A percentile compares a stretch with the other conserved stretches of the same genome.
phyloP scores from a whole-genome alignment of 2,797 vertebrate species.

The Oreochromis mossambicus region DNA sequence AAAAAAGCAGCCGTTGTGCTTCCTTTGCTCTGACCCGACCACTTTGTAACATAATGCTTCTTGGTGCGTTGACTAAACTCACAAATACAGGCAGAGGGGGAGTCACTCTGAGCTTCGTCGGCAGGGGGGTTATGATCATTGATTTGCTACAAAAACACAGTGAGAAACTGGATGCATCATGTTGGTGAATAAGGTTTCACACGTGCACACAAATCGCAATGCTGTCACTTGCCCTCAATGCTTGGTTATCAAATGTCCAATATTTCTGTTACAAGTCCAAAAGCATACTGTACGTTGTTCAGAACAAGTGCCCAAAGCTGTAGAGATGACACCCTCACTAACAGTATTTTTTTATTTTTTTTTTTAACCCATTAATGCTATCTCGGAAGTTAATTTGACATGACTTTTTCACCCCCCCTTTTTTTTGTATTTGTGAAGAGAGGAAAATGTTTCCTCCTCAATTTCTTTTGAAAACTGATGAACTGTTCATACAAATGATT shows the following conservation, averaged over 20 bases:
- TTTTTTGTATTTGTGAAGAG: neutral
- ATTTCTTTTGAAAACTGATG: neutral
- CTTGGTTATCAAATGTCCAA: constrained; percentile 12
- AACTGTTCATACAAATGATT: neutral
- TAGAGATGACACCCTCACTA: neutral
- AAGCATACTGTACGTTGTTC: neutral
- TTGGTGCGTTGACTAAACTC: constrained; percentile 28
- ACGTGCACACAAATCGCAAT: neutral
- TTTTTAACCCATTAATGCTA: neutral
- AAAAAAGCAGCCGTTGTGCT: constrained; percentile 29
- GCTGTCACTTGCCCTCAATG: neutral
- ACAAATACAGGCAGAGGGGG: constrained; percentile 1
- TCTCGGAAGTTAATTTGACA: neutral
- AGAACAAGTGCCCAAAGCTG: constrained; percentile 13
- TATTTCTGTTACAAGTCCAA: constrained; percentile 12
- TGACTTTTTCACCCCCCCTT: no score
- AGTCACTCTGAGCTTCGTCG: neutral
- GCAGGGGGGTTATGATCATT: neutral
- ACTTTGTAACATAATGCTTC: constrained; percentile 40
- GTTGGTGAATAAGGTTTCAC: constrained; percentile 1
- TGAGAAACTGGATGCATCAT: neutral
- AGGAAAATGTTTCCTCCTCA: neutral
- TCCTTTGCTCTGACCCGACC: constrained; percentile 48
- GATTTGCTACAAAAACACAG: neutral
- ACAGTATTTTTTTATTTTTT: neutral